Percentiles rank a stretch among this genome's conserved stretches.
Conservation (phyloP, 2,888 invertebrate genomes). For the Criorhina ranunculi region DNA sequence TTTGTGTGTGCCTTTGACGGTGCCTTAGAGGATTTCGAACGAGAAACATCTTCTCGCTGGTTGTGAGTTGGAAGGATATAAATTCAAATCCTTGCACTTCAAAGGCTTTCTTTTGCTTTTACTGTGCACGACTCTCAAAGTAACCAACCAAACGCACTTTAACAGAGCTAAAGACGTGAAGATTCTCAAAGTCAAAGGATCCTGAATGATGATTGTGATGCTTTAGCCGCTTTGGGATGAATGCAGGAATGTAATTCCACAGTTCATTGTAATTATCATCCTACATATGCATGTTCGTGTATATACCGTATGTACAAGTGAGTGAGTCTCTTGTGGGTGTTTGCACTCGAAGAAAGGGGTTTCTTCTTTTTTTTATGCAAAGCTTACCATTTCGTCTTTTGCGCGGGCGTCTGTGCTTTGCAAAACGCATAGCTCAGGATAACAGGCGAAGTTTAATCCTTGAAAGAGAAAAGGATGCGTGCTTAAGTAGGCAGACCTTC, state of each 20-base stretch:
- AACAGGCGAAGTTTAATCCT: conserved; percentile 68
- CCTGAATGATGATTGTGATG: conserved; percentile 24
- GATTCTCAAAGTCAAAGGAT: conserved; percentile 63
- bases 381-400: conserved; percentile 39
- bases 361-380: conserved; percentile 26
- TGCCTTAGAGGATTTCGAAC: conserved; percentile 58
- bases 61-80: conserved; percentile 38
- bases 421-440: conserved; percentile 42
- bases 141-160: conserved; percentile 72
- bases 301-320: neutral
- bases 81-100: conserved; percentile 61
- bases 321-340: conserved; percentile 3
- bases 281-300: neutral
- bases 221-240: conserved; percentile 17
- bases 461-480: conserved; percentile 80
- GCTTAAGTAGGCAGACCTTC: conserved; percentile 81
- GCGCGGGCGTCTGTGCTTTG: conserved; percentile 31
- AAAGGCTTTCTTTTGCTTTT: conserved; percentile 59
- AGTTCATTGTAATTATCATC: conserved; percentile 60
- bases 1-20: conserved; percentile 49
- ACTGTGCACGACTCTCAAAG: conserved; percentile 61
- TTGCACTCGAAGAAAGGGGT: neutral
- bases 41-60: conserved; percentile 49
- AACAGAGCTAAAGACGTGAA: conserved; percentile 33
- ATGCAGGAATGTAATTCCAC: conserved; percentile 48